These are phyloP conservation scores for Ara ararauna DNA, from an alignment of 2,797 vertebrate genomes.

Conservation along the genomic window DNA sequence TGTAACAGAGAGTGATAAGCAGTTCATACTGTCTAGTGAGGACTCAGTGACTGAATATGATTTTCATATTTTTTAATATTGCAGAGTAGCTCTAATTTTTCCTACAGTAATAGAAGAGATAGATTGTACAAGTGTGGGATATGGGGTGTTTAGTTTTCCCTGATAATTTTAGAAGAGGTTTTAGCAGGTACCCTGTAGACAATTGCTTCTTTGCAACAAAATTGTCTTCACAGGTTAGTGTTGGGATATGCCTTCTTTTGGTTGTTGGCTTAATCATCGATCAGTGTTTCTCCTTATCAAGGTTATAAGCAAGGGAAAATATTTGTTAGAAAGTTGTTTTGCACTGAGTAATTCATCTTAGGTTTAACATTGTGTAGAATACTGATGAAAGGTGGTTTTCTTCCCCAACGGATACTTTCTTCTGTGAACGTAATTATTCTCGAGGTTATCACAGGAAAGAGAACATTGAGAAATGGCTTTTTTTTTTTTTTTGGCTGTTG, in stretches of 20 bases:
- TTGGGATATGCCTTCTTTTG: background rate
- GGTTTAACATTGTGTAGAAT: background rate
- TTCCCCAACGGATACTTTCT: background rate
- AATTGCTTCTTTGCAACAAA: background rate
- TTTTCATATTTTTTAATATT: background rate
- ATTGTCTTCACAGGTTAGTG: background rate
- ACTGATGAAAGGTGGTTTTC: background rate
- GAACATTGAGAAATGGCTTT: background rate
- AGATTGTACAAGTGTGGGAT: background rate
- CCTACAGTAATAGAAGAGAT: background rate
- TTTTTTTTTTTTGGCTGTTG: background rate
- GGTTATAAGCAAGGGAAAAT: background rate
- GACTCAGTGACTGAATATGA: background rate
- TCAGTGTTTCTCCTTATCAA: background rate
- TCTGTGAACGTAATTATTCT: background rate
- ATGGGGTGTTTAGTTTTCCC: rapidly evolving
- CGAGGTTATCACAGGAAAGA: background rate
- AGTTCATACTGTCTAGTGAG: background rate
- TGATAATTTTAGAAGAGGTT: background rate
- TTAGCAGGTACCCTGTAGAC: background rate
- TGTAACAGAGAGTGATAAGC: background rate
- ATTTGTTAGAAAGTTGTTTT: background rate
- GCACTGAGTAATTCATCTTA: background rate
- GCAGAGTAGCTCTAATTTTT: background rate
- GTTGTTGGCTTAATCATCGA: background rate